Evolutionary conservation across 1,140 invertebrate species (phyloP), one percentile per base, ranked within the genome.

Genomic region (Muscidifurax raptorellus): DNA sequence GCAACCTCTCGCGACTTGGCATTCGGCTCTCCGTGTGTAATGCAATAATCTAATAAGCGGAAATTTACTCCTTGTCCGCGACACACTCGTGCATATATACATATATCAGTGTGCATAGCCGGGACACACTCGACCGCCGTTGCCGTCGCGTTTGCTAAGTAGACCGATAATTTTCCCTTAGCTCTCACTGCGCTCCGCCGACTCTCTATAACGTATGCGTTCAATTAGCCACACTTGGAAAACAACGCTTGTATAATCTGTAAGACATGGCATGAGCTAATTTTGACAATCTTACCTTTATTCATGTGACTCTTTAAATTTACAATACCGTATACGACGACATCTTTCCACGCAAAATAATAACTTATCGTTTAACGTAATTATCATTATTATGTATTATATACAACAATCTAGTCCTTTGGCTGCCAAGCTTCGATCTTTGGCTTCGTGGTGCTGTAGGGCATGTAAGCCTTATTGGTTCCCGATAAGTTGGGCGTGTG

Each of bases 351-450:
- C 47, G 15, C 13, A 18, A 7, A 59, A 15, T 10, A 40, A 82
- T 82, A 72, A 76, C 64, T 71, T 77, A 74, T n/a, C 36, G 27
- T 36, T 64, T 1, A 80, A 74, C 59, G 27, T 32, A 79, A 74
- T n/a, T 30, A 66, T 80, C 59, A 79, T 52, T 36, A 80, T 44
- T 44, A 64, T 28, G 76, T 36, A 59, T 66, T 79, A 82, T 47
- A 82, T 86, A 84, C n/a, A 84, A 59, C 6, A 18, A 47, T 75
- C 40, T 77, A 87, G 32, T 86, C 84, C 86, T 88, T 88, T 66
- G 98, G 98, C 82, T 94, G 93, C 98, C 98, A 99, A 10, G 96
- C 90, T 91, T 98, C 93, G 52, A 99, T 95, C 93, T 99, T 99
- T 2, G 96, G 95, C 75, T 91, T 92, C 25, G 96, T 97, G 13